Conservation (phyloP, 2,888 invertebrate species). For the Heliconius erato region DNA sequence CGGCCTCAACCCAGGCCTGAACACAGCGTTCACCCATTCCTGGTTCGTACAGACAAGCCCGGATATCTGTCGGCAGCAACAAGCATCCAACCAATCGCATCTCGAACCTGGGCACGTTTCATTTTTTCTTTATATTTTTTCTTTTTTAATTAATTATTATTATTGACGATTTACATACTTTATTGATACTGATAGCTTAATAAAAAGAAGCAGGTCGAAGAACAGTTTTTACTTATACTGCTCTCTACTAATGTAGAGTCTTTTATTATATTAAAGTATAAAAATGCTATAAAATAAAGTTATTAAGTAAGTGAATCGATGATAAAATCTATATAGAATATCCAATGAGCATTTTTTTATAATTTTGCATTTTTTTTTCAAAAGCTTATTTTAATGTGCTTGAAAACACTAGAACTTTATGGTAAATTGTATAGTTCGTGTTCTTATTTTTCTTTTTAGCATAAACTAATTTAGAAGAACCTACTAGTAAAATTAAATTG, state of each 20-base stretch:
- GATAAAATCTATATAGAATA: conserved; percentile 24
- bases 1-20: conserved; percentile 81
- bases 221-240: neutral
- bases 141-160: conserved; percentile 67
- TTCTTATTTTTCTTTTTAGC: neutral
- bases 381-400: conserved; percentile 66
- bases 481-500: too few species aligned
- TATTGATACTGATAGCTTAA: neutral
- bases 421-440: conserved; percentile 56
- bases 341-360: conserved; percentile 34
- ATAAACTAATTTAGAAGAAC: neutral
- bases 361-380: conserved; percentile 39
- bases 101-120: conserved; percentile 97
- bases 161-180: conserved; percentile 40
- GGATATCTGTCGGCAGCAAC: conserved; percentile 95
- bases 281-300: neutral
- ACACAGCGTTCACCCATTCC: conserved; percentile 96
- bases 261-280: neutral
- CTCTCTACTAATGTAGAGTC: neutral
- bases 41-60: conserved; percentile 96
- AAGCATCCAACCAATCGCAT: conserved; percentile 90
- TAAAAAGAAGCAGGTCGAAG: neutral
- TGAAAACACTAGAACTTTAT: conserved; percentile 51
- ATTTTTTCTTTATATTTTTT: conserved; percentile 82
- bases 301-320: conserved; percentile 50